Conservation (phyloP, 2,113 vertebrate genomes). For the Actinemys pallida region DNA sequence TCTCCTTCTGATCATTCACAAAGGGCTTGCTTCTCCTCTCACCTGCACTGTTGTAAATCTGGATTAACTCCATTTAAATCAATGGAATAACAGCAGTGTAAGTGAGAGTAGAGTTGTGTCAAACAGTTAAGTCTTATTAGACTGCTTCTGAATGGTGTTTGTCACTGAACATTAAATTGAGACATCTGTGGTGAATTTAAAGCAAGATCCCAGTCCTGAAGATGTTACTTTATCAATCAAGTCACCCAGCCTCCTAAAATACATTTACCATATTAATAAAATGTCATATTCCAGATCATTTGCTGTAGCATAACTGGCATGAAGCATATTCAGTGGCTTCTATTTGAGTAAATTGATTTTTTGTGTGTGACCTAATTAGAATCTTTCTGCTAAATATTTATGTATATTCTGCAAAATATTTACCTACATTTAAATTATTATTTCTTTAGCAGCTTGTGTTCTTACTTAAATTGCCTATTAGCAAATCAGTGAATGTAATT, state of each 20-base stretch:
- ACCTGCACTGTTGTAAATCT: not conserved
- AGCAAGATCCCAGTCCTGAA: not conserved
- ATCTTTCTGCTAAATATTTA: not conserved
- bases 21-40: not conserved
- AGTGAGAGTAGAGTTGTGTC: not conserved
- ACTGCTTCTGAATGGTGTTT: not conserved
- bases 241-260: not conserved
- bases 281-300: accelerated
- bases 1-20: not conserved
- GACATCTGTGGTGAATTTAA: not conserved
- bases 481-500: not conserved
- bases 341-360: not conserved
- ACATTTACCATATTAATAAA: not conserved
- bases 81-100: not conserved
- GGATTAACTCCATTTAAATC: not conserved
- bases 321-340: not conserved
- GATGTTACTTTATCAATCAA: not conserved
- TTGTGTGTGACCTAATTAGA: not conserved
- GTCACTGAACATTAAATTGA: not conserved
- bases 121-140: not conserved
- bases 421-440: not conserved
- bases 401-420: not conserved
- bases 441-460: not conserved
- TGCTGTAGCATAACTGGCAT: not conserved
- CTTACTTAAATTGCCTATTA: not conserved